These are phyloP conservation scores for Vireo altiloquus DNA, from an alignment of 2,113 vertebrate species.

Conservation along the genomic window DNA sequence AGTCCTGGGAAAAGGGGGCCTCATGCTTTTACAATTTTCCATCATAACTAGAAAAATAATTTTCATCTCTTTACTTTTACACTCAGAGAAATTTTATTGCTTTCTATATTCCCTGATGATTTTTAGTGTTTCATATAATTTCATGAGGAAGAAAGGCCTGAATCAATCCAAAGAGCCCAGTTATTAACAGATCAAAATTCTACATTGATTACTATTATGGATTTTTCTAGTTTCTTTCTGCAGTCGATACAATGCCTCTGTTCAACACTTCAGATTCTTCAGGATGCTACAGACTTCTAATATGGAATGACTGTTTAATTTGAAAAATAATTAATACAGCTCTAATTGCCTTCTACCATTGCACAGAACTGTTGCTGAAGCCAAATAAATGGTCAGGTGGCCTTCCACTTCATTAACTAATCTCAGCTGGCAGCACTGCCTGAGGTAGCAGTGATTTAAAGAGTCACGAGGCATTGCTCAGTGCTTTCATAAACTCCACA, in stretches of 20 bases:
- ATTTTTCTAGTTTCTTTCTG: not conserved
- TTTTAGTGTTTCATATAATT: not conserved
- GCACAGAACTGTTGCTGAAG: not conserved
- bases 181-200: not conserved
- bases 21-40: not conserved
- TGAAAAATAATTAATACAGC: not conserved
- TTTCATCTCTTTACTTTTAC: not conserved
- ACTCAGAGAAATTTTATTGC: not conserved
- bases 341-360: not conserved
- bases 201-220: not conserved
- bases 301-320: not conserved
- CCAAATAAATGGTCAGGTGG: not conserved
- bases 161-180: not conserved
- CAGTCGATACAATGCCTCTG: not conserved
- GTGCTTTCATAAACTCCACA: not conserved
- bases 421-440: not conserved
- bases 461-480: not conserved
- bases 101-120: not conserved
- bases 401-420: not conserved
- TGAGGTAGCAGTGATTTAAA: not conserved
- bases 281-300: not conserved
- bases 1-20: not conserved
- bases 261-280: not conserved
- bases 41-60: not conserved
- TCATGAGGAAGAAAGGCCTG: not conserved